Base-by-base conservation (phyloP, 2,888 invertebrate species). In the Erebia epiphron region DNA sequence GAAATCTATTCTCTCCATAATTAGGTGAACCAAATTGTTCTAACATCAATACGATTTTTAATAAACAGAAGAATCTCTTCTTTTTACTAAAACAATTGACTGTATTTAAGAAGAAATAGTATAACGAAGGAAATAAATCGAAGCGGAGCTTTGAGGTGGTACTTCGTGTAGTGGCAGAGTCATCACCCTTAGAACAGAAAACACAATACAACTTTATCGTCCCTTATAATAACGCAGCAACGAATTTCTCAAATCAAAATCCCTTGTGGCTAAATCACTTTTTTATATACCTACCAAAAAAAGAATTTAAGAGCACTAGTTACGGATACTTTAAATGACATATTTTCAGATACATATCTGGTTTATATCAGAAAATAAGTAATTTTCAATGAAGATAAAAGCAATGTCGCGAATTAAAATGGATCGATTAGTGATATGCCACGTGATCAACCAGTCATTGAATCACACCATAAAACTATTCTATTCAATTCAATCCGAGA, bases 151-250 rank as follows among this genome's bases (percentile, higher is more conserved):
- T 35, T 66, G 75, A 75, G 69, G 79, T 71, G 60, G 75, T 69
- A 68, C 69, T 65, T 67, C 69, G 57, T 57, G 77, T 78, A 75
- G 76, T 75, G 72, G 79, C 79, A 75, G 80, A 83, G 78, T 84
- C 83, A 83, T 82, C 82, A 64, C 76, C 90, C 89, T 90, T 87
- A 68, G 82, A 86, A 87, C 89, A 91, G 85, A 91, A 90, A 91
- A 88, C 74, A 86, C 77, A 83, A 76, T 82, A 87, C 83, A 85
- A 78, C 74, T 89, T 85, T 88, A 88, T 84, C 74, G 76, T 62
- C 76, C 76, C 75, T 70, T 71, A 54, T n/a, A 35, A 5, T 26
- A 68, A 11, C 18, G 11, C 21, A 21, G 13, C 26, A 57, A 21
- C 5, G 35, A 62, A 66, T 56, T 65, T 64, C 67, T 74, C 70